Conservation (phyloP, 2,888 invertebrate species). For the Amorpha juglandis region DNA sequence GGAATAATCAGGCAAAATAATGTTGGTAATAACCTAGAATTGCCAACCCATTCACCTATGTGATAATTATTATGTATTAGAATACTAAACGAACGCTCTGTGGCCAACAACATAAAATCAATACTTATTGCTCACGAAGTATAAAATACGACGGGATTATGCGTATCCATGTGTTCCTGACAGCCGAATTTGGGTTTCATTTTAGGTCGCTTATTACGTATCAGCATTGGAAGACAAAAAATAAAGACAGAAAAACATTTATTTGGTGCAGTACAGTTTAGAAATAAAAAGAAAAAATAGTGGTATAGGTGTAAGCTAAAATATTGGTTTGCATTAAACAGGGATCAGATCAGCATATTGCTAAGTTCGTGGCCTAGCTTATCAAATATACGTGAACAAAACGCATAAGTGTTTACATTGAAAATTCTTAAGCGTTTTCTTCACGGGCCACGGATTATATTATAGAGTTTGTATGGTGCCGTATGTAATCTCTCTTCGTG, state of each 20-base stretch:
- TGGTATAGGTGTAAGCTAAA: no score
- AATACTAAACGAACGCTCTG: slow-evolving; percentile 13
- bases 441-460: neutral
- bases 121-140: slow-evolving; percentile 23
- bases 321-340: no score
- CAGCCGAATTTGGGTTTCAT: slow-evolving; percentile 12
- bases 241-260: no score
- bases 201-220: slow-evolving; percentile 7
- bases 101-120: slow-evolving; percentile 21
- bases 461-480: no score
- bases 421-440: slow-evolving; percentile 10
- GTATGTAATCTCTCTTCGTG: no score
- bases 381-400: no score
- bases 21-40: slow-evolving; percentile 7
- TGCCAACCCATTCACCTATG: slow-evolving; percentile 5
- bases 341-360: no score
- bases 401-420: no score
- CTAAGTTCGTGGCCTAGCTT: no score
- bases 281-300: no score
- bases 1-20: slow-evolving; percentile 11
- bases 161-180: slow-evolving; percentile 23
- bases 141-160: slow-evolving; percentile 20
- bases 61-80: slow-evolving; percentile 11
- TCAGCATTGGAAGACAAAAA: no score
- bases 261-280: no score